Evolutionary conservation across 2,797 vertebrate genomes (phyloP).

Genomic region (Intellagama lesueurii): DNA sequence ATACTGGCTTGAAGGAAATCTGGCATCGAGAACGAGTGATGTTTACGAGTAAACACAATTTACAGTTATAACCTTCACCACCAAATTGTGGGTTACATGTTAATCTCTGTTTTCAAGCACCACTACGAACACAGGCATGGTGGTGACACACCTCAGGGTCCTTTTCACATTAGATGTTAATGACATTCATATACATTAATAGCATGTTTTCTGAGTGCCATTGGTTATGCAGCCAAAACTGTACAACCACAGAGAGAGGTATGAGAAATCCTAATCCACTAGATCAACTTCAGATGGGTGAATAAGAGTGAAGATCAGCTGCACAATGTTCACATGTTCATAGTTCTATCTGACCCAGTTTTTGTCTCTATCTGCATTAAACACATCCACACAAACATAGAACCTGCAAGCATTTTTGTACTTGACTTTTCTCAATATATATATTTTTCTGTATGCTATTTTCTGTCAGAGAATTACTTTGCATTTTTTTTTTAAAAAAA

Average conservation of each 20-base stretch:
- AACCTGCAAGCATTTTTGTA: background rate
- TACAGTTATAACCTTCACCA: background rate
- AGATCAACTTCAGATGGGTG: background rate
- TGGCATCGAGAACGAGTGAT: background rate
- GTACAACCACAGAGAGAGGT: background rate
- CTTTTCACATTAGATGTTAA: background rate
- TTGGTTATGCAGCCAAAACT: background rate
- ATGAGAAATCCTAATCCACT: background rate
- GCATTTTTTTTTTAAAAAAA: background rate
- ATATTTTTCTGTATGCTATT: background rate
- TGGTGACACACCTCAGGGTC: background rate
- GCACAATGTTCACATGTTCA: background rate
- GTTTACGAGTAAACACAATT: constrained; percentile 1
- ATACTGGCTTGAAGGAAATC: constrained; percentile 13
- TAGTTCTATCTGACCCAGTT: background rate
- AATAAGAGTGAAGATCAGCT: background rate
- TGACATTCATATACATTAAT: background rate
- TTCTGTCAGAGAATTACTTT: background rate
- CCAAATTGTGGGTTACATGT: background rate
- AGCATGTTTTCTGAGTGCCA: background rate
- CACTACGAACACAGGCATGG: background rate
- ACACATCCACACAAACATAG: too few relatives aligned
- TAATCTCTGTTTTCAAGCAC: background rate
- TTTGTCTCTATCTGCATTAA: background rate
- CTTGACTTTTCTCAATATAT: background rate